Evolutionary conservation across 2,888 invertebrate species (phyloP), one percentile per base, ranked within the genome.

Genomic region (Apomyelois bistriatella): DNA sequence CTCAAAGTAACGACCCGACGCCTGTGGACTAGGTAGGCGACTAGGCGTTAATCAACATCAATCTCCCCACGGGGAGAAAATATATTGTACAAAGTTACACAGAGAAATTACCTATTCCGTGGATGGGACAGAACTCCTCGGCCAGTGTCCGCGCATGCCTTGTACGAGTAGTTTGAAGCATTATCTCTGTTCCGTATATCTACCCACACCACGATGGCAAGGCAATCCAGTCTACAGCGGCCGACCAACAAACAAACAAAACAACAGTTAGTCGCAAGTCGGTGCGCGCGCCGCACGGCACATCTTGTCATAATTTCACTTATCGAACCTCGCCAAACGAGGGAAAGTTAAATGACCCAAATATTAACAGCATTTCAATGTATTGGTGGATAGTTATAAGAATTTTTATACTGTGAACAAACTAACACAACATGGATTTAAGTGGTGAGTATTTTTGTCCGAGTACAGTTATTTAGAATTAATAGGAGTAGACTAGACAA

Each of bases 391-490:
- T 32, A 3, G 8, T 10, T 32, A 46, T 30, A 46, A 17, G 32
- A 16, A 22, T 16, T 7, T 10, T n/a, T 48, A 15, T 37, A 17
- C 12, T 22, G 22, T n/a, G 13, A 4, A 32, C 4, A 35, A 32
- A 32, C 12, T 1, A 36, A 28, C 7, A 28, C 9, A 50, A 51
- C 38, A 57, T 58, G 58, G 55, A 54, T 40, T 17, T 58, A 51
- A 48, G 50, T 40, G 58, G 58, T 58, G 51, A 58, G 58, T n/a
- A 38, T 9, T 43, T 13, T n/a, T 48, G 32, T 36, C 22, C 8
- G 7, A 28, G n/a, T 12, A 10, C 12, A 38, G 12, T 13, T 6
- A 13, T 13, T 8, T 35, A 35, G 35, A 10, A 35, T 6, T 30
- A 4, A 7, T 35, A 35, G 35, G 35, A 10, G 9, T 35, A 35